phyloP scores from a whole-genome alignment of 2,113 vertebrate genomes.

The Cranoglanis bouderius region DNA sequence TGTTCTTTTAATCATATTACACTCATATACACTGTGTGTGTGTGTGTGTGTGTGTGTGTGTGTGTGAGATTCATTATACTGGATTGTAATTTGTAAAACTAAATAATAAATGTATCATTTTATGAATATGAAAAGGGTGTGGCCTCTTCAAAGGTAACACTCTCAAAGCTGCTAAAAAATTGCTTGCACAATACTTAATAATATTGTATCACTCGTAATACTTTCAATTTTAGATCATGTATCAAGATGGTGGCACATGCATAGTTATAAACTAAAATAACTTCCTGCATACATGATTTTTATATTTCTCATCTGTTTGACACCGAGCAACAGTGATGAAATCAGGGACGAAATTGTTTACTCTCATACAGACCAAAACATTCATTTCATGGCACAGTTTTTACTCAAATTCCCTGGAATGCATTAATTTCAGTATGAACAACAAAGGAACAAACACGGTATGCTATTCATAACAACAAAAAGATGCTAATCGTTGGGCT shows the following conservation, averaged over 20 bases:
- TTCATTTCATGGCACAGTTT: conserved; percentile 11
- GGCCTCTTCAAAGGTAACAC: background rate
- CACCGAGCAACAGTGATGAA: background rate
- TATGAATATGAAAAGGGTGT: background rate
- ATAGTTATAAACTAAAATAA: background rate
- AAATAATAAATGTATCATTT: background rate
- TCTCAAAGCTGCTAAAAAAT: background rate
- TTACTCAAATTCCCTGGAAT: conserved; percentile 28
- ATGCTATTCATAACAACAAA: background rate
- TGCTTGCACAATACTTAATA: background rate
- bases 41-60: background rate
- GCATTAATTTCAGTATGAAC: conserved; percentile 3
- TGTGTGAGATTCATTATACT: background rate
- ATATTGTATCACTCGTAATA: background rate
- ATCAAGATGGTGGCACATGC: background rate
- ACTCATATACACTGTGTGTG: background rate
- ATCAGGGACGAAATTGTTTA: background rate
- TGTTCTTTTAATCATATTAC: background rate
- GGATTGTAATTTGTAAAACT: background rate
- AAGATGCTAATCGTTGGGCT: background rate
- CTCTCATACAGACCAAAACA: background rate
- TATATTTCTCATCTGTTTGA: background rate
- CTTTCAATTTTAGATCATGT: background rate
- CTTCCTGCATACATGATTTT: background rate
- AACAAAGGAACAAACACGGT: background rate